phyloP scores from a whole-genome alignment of 1,140 invertebrate species.

The Cephus cinctus region DNA sequence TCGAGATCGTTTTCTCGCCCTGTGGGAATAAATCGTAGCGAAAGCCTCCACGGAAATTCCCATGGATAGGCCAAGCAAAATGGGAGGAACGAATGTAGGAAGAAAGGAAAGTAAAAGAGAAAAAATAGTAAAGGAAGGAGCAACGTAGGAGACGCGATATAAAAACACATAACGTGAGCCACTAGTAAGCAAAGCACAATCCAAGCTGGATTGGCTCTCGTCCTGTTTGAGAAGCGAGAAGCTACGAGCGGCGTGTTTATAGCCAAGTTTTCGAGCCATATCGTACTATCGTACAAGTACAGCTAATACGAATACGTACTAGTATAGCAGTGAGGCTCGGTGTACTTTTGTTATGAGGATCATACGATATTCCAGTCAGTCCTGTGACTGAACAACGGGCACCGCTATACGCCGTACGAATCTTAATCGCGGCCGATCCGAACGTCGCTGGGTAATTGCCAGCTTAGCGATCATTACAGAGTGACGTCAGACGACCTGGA shows the following conservation, averaged over 20 bases:
- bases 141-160: too few relatives aligned
- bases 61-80: too few relatives aligned
- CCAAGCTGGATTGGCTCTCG: conserved; percentile 36
- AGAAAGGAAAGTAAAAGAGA: too few relatives aligned
- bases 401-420: conserved; percentile 44
- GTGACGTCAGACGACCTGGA: conserved; percentile 17
- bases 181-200: conserved; percentile 45
- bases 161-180: conserved; percentile 44
- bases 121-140: too few relatives aligned
- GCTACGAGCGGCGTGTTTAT: not conserved
- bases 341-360: conserved; percentile 49
- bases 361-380: conserved; percentile 53
- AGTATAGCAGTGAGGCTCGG: conserved; percentile 17
- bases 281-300: too few relatives aligned
- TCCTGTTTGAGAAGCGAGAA: conserved; percentile 18
- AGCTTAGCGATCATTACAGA: conserved; percentile 49
- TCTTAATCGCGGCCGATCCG: conserved; percentile 43
- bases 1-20: too few relatives aligned
- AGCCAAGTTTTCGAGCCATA: not conserved
- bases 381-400: conserved; percentile 50
- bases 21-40: too few relatives aligned
- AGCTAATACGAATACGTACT: too few relatives aligned
- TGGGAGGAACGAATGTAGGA: too few relatives aligned
- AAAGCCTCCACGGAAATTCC: too few relatives aligned
- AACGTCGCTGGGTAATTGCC: conserved; percentile 51